Base-by-base conservation (phyloP, 2,113 vertebrate species). In the Speoplatyrhinus poulsoni region DNA sequence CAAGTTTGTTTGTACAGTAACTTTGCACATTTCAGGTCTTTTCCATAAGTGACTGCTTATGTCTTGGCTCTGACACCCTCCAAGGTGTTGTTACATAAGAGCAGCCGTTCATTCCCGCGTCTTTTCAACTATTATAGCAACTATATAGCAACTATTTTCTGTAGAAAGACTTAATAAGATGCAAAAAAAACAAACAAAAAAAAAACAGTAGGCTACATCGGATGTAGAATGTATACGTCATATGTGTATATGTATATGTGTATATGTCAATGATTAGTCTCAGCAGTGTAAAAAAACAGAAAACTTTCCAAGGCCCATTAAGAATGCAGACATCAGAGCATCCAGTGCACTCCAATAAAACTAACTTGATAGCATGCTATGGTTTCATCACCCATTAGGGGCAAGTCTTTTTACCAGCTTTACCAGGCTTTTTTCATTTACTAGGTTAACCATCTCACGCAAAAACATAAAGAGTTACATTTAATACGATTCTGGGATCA, bases 1-100 rank as follows among this genome's bases (percentile, higher is more conserved):
- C 81, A 85, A 46, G 86, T 73, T 87, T 87, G 87, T 73, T 87
- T 80, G 60, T 61, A 50, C 19, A 26, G 52, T 73, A 79, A 85
- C 80, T 81, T 70, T 68, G 46, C 49, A 69, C 46, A 50, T 69
- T 82, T 82, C 71, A 79, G 65, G 56, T 73, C 16, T 17, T 3
- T 48, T 78, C 69, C 50, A 33, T 48, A 52, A 26, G 65, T 72
- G 63, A 62, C 62, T 52, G 66, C 56, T 65, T 26, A 1, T 12
- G 50, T 81, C 67, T 76, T 16, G 50, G 60, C 60, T 72, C 72
- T 72, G 82, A 77, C 80, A 84, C 83, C 75, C 77, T 81, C 69
- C 33, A 49, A 81, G 62, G 79, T 72, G 41, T 50, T 59, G 68
- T 86, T 88, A 82, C 62, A 70, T 70, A 84, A 85, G 66, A 72